Evolutionary conservation across 2,888 invertebrate genomes (phyloP), one percentile per base, ranked within the genome.

Genomic region (Lasiommata megera): DNA sequence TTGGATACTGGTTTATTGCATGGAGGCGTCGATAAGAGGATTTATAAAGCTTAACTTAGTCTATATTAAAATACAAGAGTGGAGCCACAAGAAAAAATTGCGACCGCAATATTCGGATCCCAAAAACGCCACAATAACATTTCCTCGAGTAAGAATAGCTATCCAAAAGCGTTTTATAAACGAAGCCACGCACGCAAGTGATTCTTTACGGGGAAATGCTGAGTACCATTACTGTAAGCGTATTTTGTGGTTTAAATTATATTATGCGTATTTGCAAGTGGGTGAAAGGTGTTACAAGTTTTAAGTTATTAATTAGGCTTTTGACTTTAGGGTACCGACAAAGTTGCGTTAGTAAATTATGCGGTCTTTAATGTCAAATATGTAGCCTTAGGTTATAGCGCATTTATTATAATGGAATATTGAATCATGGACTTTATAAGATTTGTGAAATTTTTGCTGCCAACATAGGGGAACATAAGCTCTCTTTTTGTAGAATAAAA

Each of bases 231-330:
- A 73, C 58, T 57, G 67, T 68, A 71, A 77, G 70, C 70, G 64
- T 62, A 67, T 79, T n/a, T 77, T 78, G 79, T 73, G 79, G 79
- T 81, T 67, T 46, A 46, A 46, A 29, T 46, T 47, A 34, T 34
- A 34, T 31, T 14, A 17, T 14, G 47, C 34, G 31, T 9, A 47
- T 3, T 28, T 14, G 29, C 28, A 34, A 11, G n/a, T n/a, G 9
- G 11, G 14, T 79, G 79, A 82, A 85, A 84, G 80, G 82, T 79
- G 78, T 76, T 80, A 77, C 80, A 82, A 78, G 83, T 82, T 87
- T 82, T 88, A 89, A 88, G 88, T 88, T 88, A 84, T 77, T 79
- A 78, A 88, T 89, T 88, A 88, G 23, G 5, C 2, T 3, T 23
- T 3, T 23, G 23, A 5, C 5, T 23, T 23, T 23, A 23, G 23